phyloP scores from a whole-genome alignment of 2,888 invertebrate species.

The Enoplolaimus lenunculus region DNA sequence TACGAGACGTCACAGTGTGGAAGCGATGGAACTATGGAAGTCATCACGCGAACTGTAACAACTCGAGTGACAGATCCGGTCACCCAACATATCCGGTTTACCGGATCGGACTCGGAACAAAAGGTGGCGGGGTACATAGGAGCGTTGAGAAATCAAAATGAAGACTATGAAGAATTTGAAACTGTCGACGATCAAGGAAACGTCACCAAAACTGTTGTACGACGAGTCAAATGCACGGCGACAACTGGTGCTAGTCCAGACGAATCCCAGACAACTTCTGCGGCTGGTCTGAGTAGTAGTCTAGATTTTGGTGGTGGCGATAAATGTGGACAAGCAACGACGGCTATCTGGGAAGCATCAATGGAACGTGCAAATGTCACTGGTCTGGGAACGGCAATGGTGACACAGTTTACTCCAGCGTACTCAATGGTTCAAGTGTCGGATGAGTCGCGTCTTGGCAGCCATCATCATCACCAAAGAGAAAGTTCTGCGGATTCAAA shows the following conservation, averaged over 20 bases:
- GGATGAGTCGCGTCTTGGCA: no score
- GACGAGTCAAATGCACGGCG: background rate
- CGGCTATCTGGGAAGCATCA: background rate
- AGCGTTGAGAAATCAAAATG: slow-evolving; percentile 26
- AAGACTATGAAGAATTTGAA: slow-evolving; percentile 32
- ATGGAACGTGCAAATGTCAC: no score
- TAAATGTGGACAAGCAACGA: no score
- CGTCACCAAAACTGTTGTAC: slow-evolving; percentile 30
- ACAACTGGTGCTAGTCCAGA: background rate
- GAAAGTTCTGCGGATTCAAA: no score
- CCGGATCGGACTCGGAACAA: slow-evolving; percentile 35
- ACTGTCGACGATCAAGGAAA: slow-evolving; percentile 37
- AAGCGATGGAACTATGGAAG: slow-evolving; percentile 35
- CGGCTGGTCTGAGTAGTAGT: no score
- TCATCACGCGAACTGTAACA: slow-evolving; percentile 36
- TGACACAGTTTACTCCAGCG: background rate
- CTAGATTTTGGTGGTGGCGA: no score
- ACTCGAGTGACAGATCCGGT: slow-evolving; percentile 36
- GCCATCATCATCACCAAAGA: no score
- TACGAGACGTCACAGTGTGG: slow-evolving; percentile 33
- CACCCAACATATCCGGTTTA: slow-evolving; percentile 34
- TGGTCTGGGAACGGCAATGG: no score
- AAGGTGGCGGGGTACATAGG: slow-evolving; percentile 27
- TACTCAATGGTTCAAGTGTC: background rate
- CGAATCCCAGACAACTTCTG: background rate